Evolutionary conservation across 2,797 vertebrate species (phyloP).

Genomic region (Phalanger gymnotis): DNA sequence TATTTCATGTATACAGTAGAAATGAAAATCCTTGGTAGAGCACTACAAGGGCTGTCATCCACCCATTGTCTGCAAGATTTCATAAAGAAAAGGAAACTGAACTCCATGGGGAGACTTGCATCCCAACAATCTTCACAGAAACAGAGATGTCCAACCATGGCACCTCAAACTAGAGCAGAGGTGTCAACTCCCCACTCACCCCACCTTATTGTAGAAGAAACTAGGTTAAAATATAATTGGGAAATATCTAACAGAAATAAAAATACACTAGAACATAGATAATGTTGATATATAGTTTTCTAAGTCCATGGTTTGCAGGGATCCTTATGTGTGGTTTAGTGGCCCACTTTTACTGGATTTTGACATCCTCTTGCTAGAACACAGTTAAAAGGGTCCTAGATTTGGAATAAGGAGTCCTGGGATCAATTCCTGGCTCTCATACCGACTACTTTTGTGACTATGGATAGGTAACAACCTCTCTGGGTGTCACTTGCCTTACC

Average conservation of each 20-base stretch:
- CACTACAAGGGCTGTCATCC: background rate
- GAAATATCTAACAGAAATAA: background rate
- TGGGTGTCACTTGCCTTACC: background rate
- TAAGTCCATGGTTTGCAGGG: background rate
- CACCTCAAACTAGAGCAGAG: background rate
- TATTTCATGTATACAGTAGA: constrained; percentile 60
- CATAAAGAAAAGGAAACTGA: constrained; percentile 28
- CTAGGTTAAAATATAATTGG: background rate
- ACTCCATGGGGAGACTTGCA: constrained; percentile 21
- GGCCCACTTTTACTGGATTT: background rate
- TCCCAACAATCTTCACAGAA: constrained; percentile 9
- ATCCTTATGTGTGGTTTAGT: background rate
- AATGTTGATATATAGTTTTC: background rate
- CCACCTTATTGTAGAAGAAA: background rate
- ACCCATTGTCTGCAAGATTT: background rate
- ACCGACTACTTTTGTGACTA: background rate
- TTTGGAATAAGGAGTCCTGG: background rate
- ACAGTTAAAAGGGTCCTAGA: background rate
- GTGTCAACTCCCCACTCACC: background rate
- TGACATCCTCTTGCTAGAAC: too few relatives aligned
- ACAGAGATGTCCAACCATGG: background rate
- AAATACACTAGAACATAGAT: background rate
- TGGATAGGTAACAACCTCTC: background rate
- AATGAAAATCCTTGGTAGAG: constrained; percentile 51
- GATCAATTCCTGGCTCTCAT: background rate